These are phyloP conservation scores for Rhipidura dahli DNA, from an alignment of 2,113 vertebrate species.

Conservation along the genomic window DNA sequence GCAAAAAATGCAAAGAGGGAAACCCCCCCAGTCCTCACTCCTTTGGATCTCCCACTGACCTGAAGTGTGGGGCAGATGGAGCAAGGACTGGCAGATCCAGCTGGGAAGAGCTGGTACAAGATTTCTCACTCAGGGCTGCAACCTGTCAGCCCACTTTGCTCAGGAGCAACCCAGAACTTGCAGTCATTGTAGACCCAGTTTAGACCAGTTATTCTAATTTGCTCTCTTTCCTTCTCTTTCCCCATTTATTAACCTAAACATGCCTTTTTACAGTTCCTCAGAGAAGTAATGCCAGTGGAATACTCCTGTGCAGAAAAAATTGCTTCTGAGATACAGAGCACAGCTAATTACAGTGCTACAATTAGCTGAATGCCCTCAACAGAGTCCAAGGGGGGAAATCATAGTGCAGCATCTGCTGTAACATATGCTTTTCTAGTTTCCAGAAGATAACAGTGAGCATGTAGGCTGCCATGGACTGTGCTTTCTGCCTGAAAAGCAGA, in stretches of 20 bases:
- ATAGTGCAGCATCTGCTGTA: slow-evolving; percentile 39
- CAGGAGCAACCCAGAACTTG: background rate
- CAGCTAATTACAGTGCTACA: slow-evolving; percentile 27
- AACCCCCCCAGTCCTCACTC: background rate
- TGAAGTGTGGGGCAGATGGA: background rate
- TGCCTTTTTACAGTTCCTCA: background rate
- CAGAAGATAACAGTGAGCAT: slow-evolving; percentile 26
- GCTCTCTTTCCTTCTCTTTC: background rate
- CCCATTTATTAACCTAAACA: slow-evolving; percentile 18
- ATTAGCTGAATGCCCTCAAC: slow-evolving; percentile 54
- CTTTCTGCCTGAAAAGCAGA: slow-evolving; percentile 14
- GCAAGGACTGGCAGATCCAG: background rate
- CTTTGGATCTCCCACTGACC: background rate
- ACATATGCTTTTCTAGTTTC: slow-evolving; percentile 52
- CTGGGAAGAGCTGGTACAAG: background rate
- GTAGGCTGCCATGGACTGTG: background rate
- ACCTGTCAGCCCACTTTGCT: background rate
- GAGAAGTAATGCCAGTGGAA: background rate
- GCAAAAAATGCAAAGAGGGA: background rate
- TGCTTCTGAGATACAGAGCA: slow-evolving; percentile 1
- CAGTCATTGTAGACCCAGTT: background rate
- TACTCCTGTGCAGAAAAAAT: background rate
- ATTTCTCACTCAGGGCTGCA: background rate
- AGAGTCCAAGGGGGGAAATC: slow-evolving; percentile 22
- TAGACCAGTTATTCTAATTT: background rate